Base-by-base conservation (phyloP, 2,113 vertebrate genomes). In the Menura novaehollandiae region DNA sequence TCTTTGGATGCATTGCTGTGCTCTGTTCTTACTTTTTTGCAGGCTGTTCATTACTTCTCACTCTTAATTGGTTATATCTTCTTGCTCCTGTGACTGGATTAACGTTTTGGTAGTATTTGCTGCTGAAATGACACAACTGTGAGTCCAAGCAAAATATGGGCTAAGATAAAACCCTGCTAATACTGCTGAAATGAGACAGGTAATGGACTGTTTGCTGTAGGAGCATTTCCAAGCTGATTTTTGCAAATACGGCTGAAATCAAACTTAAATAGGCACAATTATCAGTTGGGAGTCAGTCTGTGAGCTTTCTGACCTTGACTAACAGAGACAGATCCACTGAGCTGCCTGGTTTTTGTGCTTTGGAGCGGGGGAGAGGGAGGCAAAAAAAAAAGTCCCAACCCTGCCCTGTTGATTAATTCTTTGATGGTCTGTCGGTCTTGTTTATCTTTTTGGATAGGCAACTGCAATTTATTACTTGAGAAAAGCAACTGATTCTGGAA, bases 401-500 rank as follows among this genome's bases (percentile, higher is more conserved):
- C 37, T 41, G 85, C 9, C 19, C 26, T 49, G 60, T 74, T 58
- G 52, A 3, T 55, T 49, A 28, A 56, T 76, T 47, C 15, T 93
- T 32, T 85, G 35, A 49, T 74, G 3, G 18, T 88, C 0, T 2
- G 11, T 78, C n/a, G 71, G 10, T 28, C 66, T 90, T 89, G 16
- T 76, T 91, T 53, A 8, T 87, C 93, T 90, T 96, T 71, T 95
- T 94, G 30, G 95, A 56, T 41, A 93, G 52, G 52, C 58, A 84
- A 86, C 92, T 60, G 33, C 51, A 49, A 44, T 96, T 53, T 93
- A 39, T 94, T 92, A 83, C 37, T 96, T 83, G 81, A 85, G 80
- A 91, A 97, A 95, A 84, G 51, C 69, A 92, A 62, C n/a, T 30
- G 56, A 81, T 94, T 95, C 95, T 95, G 96, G 97, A 97, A 98